A percentile compares a stretch with the other conserved stretches of the same genome.
phyloP scores from a whole-genome alignment of 1,140 invertebrate genomes.

The Calephelis nemesis region DNA sequence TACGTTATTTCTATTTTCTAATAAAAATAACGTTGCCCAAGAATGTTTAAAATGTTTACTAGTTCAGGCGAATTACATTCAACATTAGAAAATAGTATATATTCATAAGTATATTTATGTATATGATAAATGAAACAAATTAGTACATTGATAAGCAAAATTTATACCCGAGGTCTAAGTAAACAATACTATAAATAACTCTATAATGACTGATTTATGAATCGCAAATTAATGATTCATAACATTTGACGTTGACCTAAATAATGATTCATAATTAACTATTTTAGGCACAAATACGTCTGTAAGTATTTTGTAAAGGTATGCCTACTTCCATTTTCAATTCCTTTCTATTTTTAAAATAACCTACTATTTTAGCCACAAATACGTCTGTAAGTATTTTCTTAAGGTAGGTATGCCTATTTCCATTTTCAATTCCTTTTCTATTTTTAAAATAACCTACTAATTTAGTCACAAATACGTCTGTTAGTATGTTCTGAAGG shows the following conservation, averaged over 20 bases:
- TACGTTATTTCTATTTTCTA: too few species aligned
- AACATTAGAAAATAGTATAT: too few species aligned
- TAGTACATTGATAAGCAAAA: constrained; percentile 3
- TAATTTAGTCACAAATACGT: not conserved
- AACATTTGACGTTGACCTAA: constrained; percentile 11
- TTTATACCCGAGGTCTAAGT: not conserved
- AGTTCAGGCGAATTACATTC: too few species aligned
- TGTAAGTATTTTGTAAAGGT: too few species aligned
- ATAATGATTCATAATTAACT: constrained; percentile 6
- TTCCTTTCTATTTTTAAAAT: not conserved
- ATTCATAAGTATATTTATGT: not conserved
- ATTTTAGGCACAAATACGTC: not conserved
- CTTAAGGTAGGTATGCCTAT: too few species aligned
- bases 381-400: too few species aligned
- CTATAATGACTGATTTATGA: constrained; percentile 3
- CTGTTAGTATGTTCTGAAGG: too few species aligned
- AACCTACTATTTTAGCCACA: not conserved
- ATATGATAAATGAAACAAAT: constrained; percentile 3
- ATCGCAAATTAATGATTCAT: constrained; percentile 4
- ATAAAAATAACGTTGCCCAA: too few species aligned
- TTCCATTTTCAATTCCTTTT: too few species aligned
- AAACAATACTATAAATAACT: constrained; percentile 7
- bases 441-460: not conserved
- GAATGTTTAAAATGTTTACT: too few species aligned
- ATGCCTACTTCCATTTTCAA: too few species aligned